These are phyloP conservation scores for Euwallacea similis DNA, from an alignment of 1,140 invertebrate species.

Conservation along the genomic window DNA sequence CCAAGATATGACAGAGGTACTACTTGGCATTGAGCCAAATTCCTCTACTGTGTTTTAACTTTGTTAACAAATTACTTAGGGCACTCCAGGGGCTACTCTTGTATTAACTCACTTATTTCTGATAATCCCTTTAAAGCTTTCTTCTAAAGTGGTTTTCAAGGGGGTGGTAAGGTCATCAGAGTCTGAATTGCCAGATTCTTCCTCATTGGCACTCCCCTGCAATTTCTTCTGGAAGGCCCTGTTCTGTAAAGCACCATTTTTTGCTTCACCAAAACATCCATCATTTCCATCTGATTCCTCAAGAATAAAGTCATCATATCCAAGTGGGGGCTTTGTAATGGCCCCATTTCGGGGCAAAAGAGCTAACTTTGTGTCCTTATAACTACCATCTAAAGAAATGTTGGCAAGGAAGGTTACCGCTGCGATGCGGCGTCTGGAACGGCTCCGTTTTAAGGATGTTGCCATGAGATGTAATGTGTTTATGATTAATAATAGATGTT, in stretches of 20 bases:
- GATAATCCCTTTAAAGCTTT: slow-evolving; percentile 16
- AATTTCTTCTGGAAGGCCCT: slow-evolving; percentile 12
- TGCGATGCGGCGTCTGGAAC: slow-evolving; percentile 75
- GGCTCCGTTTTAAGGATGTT: slow-evolving; percentile 59
- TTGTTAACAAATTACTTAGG: too few relatives aligned
- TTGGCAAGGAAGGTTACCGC: slow-evolving; percentile 91
- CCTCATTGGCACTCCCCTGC: slow-evolving; percentile 27
- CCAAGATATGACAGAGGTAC: too few relatives aligned
- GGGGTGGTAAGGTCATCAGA: slow-evolving; percentile 64
- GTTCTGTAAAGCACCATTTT: slow-evolving; percentile 46
- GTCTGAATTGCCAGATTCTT: slow-evolving; percentile 64
- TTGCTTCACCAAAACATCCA: slow-evolving; percentile 56
- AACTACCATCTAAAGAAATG: slow-evolving; percentile 90
- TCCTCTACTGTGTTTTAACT: too few relatives aligned
- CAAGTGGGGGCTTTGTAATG: slow-evolving; percentile 49
- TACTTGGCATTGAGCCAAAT: too few relatives aligned
- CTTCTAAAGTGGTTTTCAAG: neutral
- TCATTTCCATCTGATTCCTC: slow-evolving; percentile 54
- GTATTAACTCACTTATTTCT: slow-evolving; percentile 32
- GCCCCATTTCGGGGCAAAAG: slow-evolving; percentile 57
- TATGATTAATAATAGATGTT: neutral
- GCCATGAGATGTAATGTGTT: slow-evolving; percentile 20
- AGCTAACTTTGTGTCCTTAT: slow-evolving; percentile 78
- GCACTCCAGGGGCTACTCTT: too few relatives aligned
- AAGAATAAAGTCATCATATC: slow-evolving; percentile 53